Base-by-base conservation (phyloP, 1,140 invertebrate species). In the Drosophila athabasca region DNA sequence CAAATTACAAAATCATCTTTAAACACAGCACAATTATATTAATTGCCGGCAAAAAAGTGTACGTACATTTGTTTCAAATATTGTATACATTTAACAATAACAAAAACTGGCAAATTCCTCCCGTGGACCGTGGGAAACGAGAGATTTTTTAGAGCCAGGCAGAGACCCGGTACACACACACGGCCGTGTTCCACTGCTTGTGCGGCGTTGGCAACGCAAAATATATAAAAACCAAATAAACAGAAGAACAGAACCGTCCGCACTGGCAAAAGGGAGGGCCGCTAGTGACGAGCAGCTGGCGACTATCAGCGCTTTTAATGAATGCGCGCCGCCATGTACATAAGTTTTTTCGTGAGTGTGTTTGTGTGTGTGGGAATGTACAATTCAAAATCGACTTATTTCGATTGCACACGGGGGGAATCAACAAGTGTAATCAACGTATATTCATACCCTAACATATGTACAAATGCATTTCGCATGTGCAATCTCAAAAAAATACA, bases 221-320 rank as follows among this genome's bases (percentile, higher is more conserved):
- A 49, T n/a, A 61, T 72, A 53, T 44, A 50, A 59, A 50, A 26
- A 22, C n/a, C 44, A 69, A 79, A 50, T 44, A 64, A 51, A 84
- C 65, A 26, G 62, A 64, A 64, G 60, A 70, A 73, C 19, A 64
- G 60, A 70, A 73, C 19, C 64, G 80, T 81, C 77, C 82, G 83
- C 64, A 51, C 52, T 65, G 48, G 64, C 53, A 61, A 51, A 77
- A 84, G 81, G 73, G 82, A 84, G 81, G 73, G 82, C 73, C 24
- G 24, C 24, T 26, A 77, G 48, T 84, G 61, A 73, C 61, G 62
- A 59, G 50, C 79, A 61, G 66, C 54, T 77, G 78, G 52, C 79
- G 52, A 55, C 68, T 62, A 67, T 77, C 64, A 59, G 53, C 52
- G 35, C 11, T 74, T 58, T 65, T 67, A 46, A 74, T 19, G 46